These are phyloP conservation scores for Halesus radiatus DNA, from an alignment of 1,140 invertebrate genomes.

Conservation along the genomic window DNA sequence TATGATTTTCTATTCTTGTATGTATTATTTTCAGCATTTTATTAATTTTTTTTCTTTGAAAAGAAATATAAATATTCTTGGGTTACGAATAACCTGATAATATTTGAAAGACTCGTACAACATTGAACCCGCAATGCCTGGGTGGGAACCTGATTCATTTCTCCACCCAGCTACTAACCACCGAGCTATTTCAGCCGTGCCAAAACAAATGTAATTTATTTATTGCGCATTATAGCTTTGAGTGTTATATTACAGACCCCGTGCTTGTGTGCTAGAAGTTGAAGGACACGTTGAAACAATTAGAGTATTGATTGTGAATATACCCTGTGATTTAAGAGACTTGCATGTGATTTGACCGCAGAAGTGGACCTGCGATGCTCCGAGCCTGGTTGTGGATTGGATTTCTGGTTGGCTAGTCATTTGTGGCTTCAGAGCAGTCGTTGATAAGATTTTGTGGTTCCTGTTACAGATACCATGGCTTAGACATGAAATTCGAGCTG, in stretches of 20 bases:
- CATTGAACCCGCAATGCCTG: no score
- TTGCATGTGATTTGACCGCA: slow-evolving; percentile 13
- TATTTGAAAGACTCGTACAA: no score
- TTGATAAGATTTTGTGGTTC: slow-evolving; percentile 50
- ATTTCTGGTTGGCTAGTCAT: slow-evolving; percentile 15
- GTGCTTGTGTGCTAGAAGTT: not conserved
- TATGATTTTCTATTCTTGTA: no score
- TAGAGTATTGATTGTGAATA: not conserved
- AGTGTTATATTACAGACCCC: not conserved
- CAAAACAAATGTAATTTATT: not conserved
- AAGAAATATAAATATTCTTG: no score
- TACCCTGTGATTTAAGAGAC: slow-evolving; percentile 1
- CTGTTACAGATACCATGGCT: slow-evolving; percentile 38
- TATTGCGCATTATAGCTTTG: not conserved
- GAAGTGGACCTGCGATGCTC: not conserved
- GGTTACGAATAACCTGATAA: no score
- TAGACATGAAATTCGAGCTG: slow-evolving; percentile 12
- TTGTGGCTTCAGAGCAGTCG: not conserved
- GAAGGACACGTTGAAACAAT: not conserved
- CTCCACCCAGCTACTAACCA: no score
- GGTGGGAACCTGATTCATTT: no score
- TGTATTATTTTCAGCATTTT: slow-evolving; percentile 16
- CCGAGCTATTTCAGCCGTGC: slow-evolving; percentile 4
- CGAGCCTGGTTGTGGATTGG: slow-evolving; percentile 8
- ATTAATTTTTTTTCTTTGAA: no score